These are phyloP conservation scores for Anolis carolinensis DNA, from an alignment of 2,113 vertebrate species.

Conservation along the genomic window DNA sequence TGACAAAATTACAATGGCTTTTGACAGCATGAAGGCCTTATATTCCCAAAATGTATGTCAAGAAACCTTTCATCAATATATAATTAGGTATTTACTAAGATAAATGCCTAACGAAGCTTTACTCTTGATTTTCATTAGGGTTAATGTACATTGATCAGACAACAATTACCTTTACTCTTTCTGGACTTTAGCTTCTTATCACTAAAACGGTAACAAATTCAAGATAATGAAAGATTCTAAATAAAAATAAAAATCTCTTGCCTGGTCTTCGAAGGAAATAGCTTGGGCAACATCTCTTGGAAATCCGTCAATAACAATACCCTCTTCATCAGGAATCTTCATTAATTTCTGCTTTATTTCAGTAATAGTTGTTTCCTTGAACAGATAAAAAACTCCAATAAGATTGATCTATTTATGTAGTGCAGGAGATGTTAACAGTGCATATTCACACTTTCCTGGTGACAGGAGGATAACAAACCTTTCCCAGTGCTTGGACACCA, in stretches of 20 bases:
- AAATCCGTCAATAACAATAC: constrained; percentile 96
- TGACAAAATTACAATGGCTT: constrained; percentile 32
- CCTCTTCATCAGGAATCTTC: constrained; percentile 94
- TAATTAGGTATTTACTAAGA: constrained; percentile 27
- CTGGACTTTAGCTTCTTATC: constrained; percentile 42
- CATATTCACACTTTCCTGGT: not conserved
- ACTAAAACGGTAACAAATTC: constrained; percentile 35
- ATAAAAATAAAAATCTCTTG: constrained; percentile 74
- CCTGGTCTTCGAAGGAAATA: constrained; percentile 97
- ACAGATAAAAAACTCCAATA: constrained; percentile 45
- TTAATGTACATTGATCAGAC: constrained; percentile 34
- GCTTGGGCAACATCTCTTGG: constrained; percentile 96
- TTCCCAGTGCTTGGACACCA: too few relatives aligned
- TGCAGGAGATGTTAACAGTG: not conserved
- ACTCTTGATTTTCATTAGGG: constrained; percentile 19
- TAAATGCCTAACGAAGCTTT: too few relatives aligned
- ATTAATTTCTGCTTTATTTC: constrained; percentile 98
- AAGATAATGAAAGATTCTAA: constrained; percentile 35
- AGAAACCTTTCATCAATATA: constrained; percentile 37
- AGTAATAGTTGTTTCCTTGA: constrained; percentile 98
- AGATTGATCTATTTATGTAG: constrained; percentile 21
- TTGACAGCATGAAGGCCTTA: constrained; percentile 27
- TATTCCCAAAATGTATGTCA: constrained; percentile 11
- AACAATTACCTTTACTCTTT: constrained; percentile 38
- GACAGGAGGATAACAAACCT: not conserved